Base-by-base conservation (phyloP, 23 tunicate genomes). In the Phallusia fumigata region DNA sequence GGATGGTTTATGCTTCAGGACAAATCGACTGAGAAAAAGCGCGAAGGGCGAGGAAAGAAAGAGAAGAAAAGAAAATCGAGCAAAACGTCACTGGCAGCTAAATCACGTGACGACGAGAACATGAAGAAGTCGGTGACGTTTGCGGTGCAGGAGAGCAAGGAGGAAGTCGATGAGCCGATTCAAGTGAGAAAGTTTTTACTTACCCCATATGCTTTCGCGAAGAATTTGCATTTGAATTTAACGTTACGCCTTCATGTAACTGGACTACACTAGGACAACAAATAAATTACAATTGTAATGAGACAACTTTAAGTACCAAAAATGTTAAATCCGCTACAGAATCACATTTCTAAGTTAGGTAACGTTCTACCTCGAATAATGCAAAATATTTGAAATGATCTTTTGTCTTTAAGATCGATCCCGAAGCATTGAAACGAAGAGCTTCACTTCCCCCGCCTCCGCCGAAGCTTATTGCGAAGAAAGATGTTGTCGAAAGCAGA, bases 121-220 rank as follows among this genome's bases (percentile, higher is more conserved):
- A 80, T 86, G 90, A 86, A 80, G 45, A 86, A 86, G 73, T 53
- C 75, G 10, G 90, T 86, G 52, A 80, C 84, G 35, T 86, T 86
- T 73, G 90, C 84, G 15, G 90, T 69, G 13, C 21, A 85, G 22
- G 52, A 74, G 11, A 26, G 32, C 74, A 30, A 28, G 31, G 74
- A 65, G 3, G 74, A 40, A 40, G 10, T 3, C 47, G 47, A 40
- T 5, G 47, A 40, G 10, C 47, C 47, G 5, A 10, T 40, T 40
- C 47, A 40, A 40, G 47, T 40, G 47, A 40, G 47, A 40, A 3
- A 3, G 47, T 40, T 3, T 40, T 40, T 40, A n/a, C n/a, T n/a
- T n/a, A n/a, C n/a, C n/a, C n/a, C n/a, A n/a, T n/a, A n/a, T n/a
- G n/a, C n/a, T n/a, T n/a, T n/a, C n/a, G n/a, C n/a, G n/a, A n/a